Conservation (phyloP, 35 echinoderm and acorn worm genomes). For the Chiridota heheva region DNA sequence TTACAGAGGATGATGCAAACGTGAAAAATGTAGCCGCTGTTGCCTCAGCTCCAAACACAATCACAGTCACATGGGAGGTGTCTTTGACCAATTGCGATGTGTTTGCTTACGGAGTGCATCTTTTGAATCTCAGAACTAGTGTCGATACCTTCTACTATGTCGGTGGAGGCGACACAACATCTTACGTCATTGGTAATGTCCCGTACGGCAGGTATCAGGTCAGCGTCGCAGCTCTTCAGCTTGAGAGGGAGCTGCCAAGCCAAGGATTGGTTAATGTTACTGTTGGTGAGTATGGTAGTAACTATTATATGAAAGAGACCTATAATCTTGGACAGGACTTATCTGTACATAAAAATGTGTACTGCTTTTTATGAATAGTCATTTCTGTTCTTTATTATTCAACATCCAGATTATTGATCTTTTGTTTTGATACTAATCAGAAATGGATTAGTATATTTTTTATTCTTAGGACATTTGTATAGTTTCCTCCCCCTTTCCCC, state of each 20-base stretch:
- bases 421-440: no score
- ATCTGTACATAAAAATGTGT: no score
- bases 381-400: no score
- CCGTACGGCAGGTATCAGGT: conserved; percentile 21
- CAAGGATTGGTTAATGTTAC: conserved; percentile 44
- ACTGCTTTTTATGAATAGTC: no score
- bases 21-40: not conserved
- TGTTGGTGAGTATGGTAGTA: conserved; percentile 4
- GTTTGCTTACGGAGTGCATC: conserved; percentile 18
- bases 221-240: conserved; percentile 43
- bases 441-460: no score
- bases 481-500: no score
- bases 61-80: conserved; percentile 7
- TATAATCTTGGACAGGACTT: no score
- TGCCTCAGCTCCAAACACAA: not conserved
- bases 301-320: not conserved
- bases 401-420: no score
- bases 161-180: conserved; percentile 33
- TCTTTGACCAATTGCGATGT: conserved; percentile 32
- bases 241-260: conserved; percentile 31
- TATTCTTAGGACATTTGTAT: no score
- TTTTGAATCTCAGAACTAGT: not conserved
- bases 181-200: not conserved
- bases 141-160: not conserved
- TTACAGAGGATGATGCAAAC: conserved; percentile 19